Base-by-base conservation (phyloP, 2,113 vertebrate genomes). In the Lepus europaeus region DNA sequence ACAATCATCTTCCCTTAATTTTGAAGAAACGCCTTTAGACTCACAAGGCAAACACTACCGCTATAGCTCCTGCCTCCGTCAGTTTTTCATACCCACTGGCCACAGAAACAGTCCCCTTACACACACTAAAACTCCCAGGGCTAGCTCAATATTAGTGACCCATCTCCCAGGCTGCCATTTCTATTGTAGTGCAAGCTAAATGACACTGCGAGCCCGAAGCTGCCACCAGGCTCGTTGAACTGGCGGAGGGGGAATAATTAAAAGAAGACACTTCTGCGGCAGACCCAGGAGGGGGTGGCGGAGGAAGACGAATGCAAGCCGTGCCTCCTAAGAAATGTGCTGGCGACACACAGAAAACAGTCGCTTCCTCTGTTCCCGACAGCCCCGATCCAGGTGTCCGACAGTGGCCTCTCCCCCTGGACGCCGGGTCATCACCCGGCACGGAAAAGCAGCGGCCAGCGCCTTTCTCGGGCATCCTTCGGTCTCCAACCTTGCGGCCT, bases 321-420 rank as follows among this genome's bases (percentile, higher is more conserved):
- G 93, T 59, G 88, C 82, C n/a, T 92, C 86, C 9, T 49, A 92
- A 96, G 86, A 97, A 95, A 95, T 68, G 1, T 61, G 39, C 87
- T 70, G 92, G 79, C 93, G 90, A 97, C 96, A 97, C 95, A 97
- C 94, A 69, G 72, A 92, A 79, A 91, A 95, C 88, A 89, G 97
- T 33, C 33, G 85, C 88, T 96, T 96, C 95, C 73, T 97, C 94
- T 90, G 90, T 63, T 90, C 94, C 93, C 63, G 96, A 90, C 88
- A 95, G 87, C 80, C 87, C 90, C 81, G 79, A 89, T 92, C 92
- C 92, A 83, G 90, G 95, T 92, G 90, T 90, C 86, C 96, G 79
- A 82, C 93, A 83, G 53, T 78, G 91, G 96, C 89, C 95, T 92
- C 92, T 92, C 25, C 93, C 88, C 86, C 23, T 13, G 66, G 94